These are phyloP conservation scores for Microcebus jonahi DNA, from an alignment of 2,113 vertebrate species.

Conservation along the genomic window DNA sequence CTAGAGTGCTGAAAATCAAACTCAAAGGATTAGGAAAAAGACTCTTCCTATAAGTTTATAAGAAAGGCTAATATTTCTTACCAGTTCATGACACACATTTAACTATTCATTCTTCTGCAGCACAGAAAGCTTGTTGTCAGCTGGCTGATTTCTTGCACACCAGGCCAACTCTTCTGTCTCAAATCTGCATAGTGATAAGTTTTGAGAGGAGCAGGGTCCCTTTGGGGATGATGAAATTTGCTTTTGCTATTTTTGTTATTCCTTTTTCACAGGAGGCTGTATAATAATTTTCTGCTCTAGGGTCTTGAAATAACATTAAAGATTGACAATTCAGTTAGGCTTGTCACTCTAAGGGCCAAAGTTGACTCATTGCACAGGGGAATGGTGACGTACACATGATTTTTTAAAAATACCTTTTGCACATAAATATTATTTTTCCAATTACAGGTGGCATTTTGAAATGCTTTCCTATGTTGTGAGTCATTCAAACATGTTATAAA, in stretches of 20 bases:
- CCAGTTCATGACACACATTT: constrained; percentile 18
- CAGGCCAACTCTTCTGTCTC: constrained; percentile 26
- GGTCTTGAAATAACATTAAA: constrained; percentile 75
- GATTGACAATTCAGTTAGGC: constrained; percentile 57
- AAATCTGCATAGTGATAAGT: constrained; percentile 53
- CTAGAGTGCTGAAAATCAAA: not conserved
- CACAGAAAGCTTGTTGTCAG: not conserved
- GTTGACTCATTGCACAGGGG: constrained; percentile 50
- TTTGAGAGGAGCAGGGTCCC: constrained; percentile 52
- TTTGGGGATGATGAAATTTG: constrained; percentile 72
- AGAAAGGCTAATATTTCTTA: constrained; percentile 31
- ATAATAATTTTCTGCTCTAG: constrained; percentile 65
- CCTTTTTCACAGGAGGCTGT: constrained; percentile 52
- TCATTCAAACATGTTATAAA: constrained; percentile 37
- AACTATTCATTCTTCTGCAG: not conserved
- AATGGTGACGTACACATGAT: not conserved
- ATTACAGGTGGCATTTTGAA: constrained; percentile 63
- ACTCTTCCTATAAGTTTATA: not conserved
- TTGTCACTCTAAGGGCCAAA: constrained; percentile 39
- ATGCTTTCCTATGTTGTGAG: constrained; percentile 19
- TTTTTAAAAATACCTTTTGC: constrained; percentile 45
- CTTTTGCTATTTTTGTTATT: constrained; percentile 75
- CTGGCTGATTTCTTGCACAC: not conserved
- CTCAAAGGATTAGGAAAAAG: not conserved
- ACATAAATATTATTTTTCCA: constrained; percentile 61